Evolutionary conservation across 2,888 invertebrate genomes (phyloP).

Genomic region (Agrotis segetum): DNA sequence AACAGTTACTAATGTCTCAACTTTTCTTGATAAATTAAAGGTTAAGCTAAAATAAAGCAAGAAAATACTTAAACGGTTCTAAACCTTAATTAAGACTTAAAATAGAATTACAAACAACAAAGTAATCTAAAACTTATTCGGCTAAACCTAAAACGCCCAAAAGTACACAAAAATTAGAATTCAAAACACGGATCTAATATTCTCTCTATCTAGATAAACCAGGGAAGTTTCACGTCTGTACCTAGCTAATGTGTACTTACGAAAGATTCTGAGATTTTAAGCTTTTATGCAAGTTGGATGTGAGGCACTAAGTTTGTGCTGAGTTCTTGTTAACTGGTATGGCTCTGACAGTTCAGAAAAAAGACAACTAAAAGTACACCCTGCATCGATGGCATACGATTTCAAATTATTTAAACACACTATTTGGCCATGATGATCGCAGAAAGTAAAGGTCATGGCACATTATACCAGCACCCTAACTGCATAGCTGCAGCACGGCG

Average conservation of each 20-base stretch:
- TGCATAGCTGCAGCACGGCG: no score
- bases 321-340: conserved; percentile 16
- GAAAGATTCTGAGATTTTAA: conserved; percentile 28
- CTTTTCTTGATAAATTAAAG: no score
- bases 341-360: conserved; percentile 8
- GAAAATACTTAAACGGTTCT: no score
- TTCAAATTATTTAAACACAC: no score
- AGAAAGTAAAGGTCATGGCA: no score
- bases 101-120: not conserved
- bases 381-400: no score
- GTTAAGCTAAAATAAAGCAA: no score
- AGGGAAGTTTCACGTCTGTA: conserved; percentile 31
- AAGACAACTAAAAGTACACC: no score
- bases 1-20: no score
- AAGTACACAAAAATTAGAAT: conserved; percentile 4
- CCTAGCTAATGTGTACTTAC: conserved; percentile 23
- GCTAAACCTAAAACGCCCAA: not conserved
- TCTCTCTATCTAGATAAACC: conserved; percentile 30
- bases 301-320: conserved; percentile 31
- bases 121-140: not conserved
- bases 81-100: not conserved
- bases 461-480: no score
- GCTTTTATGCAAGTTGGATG: conserved; percentile 37
- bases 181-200: conserved; percentile 41
- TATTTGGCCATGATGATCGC: no score